Evolutionary conservation across 1,140 invertebrate genomes (phyloP).

Genomic region (Macrobrachium nipponense): DNA sequence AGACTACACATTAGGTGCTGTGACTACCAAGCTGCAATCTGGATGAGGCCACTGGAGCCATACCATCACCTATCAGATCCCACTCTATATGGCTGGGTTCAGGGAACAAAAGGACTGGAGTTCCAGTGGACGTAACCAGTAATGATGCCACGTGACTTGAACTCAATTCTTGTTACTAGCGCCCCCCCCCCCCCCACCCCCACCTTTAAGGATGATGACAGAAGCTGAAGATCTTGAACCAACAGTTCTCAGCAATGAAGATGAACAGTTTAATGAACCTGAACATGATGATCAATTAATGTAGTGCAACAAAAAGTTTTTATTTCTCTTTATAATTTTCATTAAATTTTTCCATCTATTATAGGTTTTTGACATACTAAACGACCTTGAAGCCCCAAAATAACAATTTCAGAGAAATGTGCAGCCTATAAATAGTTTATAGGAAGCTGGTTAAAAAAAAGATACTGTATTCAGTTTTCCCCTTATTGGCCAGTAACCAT

Average conservation of each 20-base stretch:
- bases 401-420: too few species aligned
- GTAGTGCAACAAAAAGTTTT: neutral
- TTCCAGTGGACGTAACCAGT: neutral
- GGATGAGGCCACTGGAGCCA: neutral
- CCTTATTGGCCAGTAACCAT: neutral
- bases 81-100: neutral
- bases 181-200: too few species aligned
- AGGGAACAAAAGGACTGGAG: neutral
- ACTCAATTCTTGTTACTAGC: neutral
- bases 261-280: neutral
- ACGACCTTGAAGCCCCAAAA: slow-evolving; percentile 3
- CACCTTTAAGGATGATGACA: slow-evolving; percentile 33
- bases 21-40: slow-evolving; percentile 4
- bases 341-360: neutral
- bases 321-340: neutral
- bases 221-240: neutral
- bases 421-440: too few species aligned
- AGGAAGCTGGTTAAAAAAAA: neutral
- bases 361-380: neutral
- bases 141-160: neutral
- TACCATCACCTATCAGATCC: slow-evolving; percentile 5
- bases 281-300: slow-evolving; percentile 26
- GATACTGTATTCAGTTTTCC: slow-evolving; percentile 5
- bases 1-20: too few species aligned
- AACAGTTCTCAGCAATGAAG: too few species aligned